Conservation (phyloP, 2,797 vertebrate species). For the Anas bernieri region DNA sequence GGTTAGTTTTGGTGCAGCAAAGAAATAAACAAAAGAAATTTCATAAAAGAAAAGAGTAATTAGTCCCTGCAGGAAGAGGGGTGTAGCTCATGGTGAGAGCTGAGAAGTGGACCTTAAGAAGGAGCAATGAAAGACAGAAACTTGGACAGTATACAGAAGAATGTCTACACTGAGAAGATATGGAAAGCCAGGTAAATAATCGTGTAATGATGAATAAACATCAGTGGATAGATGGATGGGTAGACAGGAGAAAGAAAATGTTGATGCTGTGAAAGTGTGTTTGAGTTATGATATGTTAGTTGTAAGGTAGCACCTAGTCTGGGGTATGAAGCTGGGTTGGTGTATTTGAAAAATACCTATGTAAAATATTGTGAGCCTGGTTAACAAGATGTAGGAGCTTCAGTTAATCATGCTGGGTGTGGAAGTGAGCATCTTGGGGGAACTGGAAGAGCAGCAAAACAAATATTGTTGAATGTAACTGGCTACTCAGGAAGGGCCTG, state of each 20-base stretch:
- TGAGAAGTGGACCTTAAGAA: neutral
- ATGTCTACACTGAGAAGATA: neutral
- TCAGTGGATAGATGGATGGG: neutral
- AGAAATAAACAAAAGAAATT: neutral
- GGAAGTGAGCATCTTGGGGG: neutral
- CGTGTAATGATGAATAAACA: neutral
- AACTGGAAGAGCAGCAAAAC: neutral
- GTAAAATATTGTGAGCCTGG: neutral
- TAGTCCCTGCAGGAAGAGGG: neutral
- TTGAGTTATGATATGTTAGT: neutral
- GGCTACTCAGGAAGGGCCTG: neutral
- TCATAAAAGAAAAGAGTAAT: neutral
- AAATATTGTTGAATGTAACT: neutral
- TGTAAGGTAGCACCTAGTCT: neutral
- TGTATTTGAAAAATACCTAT: neutral
- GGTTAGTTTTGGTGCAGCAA: neutral
- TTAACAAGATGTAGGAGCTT: neutral
- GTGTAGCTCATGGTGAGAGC: neutral
- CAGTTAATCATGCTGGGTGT: neutral
- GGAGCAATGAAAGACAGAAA: neutral
- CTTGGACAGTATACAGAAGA: neutral
- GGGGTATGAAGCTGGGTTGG: neutral
- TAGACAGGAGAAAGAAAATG: too few species aligned
- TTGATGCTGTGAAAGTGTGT: neutral
- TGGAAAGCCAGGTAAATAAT: neutral